Percentiles rank a stretch among this genome's conserved stretches.
phyloP scores from a whole-genome alignment of 2,888 invertebrate species.

The Brachypterus glaber region DNA sequence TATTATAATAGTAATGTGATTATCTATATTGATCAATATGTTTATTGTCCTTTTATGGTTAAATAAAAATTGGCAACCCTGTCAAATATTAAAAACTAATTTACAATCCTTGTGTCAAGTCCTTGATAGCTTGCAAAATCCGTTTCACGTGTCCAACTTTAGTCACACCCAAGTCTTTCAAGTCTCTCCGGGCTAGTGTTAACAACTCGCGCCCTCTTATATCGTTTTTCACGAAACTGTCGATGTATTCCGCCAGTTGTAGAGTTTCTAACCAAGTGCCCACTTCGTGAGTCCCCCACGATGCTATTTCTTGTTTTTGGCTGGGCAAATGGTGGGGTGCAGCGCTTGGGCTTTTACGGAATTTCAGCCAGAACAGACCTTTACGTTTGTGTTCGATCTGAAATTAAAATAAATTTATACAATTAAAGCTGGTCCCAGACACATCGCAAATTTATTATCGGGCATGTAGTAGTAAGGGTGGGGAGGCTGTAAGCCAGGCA shows the following conservation, averaged over 20 bases:
- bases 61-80: no score
- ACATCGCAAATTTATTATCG: no score
- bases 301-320: conserved; percentile 46
- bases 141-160: conserved; percentile 96
- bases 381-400: conserved; percentile 46
- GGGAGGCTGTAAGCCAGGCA: no score
- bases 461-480: no score
- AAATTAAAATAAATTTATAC: conserved; percentile 16
- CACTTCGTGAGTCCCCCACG: conserved; percentile 85
- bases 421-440: no score
- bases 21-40: no score
- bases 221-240: conserved; percentile 85
- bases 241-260: conserved; percentile 81
- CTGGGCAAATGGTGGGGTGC: conserved; percentile 42
- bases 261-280: conserved; percentile 83
- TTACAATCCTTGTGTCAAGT: conserved; percentile 47
- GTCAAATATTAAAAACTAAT: no score
- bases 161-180: conserved; percentile 84
- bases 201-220: conserved; percentile 84
- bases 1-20: no score
- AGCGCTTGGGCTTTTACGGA: conserved; percentile 43
- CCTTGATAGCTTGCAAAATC: conserved; percentile 86
- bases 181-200: conserved; percentile 73
- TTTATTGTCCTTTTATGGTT: no score
- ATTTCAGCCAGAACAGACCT: conserved; percentile 61